These are phyloP conservation scores for Hemicentrotus pulcherrimus DNA, from an alignment of 35 echinoderm and acorn worm genomes.

Conservation along the genomic window DNA sequence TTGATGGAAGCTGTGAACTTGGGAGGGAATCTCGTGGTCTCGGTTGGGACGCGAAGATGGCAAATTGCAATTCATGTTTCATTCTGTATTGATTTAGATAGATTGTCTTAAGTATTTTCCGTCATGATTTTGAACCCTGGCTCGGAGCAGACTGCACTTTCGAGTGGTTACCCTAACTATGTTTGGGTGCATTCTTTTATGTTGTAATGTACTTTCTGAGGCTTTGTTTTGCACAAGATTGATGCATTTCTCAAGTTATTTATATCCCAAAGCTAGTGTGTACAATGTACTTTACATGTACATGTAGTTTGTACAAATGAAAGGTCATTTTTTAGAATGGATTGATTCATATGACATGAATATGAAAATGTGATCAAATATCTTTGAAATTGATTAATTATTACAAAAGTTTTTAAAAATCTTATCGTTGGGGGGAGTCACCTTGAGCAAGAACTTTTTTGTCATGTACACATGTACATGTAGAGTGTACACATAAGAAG, in stretches of 20 bases:
- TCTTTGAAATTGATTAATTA: too few species aligned
- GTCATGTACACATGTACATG: too few species aligned
- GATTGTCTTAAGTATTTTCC: not conserved
- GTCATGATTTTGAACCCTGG: not conserved
- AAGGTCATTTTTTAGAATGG: too few species aligned
- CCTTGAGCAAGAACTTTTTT: too few species aligned
- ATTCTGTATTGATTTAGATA: not conserved
- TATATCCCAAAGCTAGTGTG: not conserved
- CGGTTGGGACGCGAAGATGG: not conserved
- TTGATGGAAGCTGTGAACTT: slow-evolving; percentile 17
- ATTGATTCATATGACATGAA: too few species aligned
- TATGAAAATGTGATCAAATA: too few species aligned
- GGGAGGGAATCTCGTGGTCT: not conserved
- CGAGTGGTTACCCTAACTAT: not conserved
- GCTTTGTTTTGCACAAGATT: not conserved
- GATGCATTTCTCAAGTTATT: not conserved
- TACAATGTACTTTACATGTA: not conserved
- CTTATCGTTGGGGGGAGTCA: too few species aligned
- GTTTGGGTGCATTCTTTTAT: not conserved
- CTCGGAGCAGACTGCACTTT: not conserved
- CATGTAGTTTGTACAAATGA: not conserved
- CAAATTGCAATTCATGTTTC: slow-evolving; percentile 19
- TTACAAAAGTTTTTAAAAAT: too few species aligned
- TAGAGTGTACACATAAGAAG: too few species aligned
- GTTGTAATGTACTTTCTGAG: slow-evolving; percentile 11